Conservation (phyloP, 2,888 invertebrate genomes). For the Drosophila merina region DNA sequence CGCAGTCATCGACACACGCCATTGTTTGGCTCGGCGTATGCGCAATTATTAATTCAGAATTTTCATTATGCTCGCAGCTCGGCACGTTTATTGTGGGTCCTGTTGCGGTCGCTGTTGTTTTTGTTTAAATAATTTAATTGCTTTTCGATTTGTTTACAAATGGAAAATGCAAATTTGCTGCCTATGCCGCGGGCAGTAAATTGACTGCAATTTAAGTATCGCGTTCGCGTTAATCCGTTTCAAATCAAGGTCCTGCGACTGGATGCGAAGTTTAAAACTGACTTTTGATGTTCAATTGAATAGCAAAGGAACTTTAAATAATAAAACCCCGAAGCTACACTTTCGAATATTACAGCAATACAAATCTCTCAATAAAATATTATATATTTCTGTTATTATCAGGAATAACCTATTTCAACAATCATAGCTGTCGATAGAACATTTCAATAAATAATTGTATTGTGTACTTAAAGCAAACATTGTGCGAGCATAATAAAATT, state of each 20-base stretch:
- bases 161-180: slow-evolving; percentile 72
- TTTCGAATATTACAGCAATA: no score
- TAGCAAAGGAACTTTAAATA: no score
- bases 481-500: slow-evolving; percentile 61
- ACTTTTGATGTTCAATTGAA: neutral
- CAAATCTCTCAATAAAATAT: no score
- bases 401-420: neutral
- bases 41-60: slow-evolving; percentile 72
- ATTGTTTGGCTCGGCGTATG: slow-evolving; percentile 38
- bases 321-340: no score
- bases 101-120: slow-evolving; percentile 57
- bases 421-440: neutral
- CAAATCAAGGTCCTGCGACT: slow-evolving; percentile 3
- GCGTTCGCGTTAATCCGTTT: slow-evolving; percentile 56
- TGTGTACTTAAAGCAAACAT: slow-evolving; percentile 19
- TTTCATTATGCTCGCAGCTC: slow-evolving; percentile 66
- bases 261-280: neutral
- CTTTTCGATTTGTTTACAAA: slow-evolving; percentile 79
- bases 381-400: no score
- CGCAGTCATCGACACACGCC: slow-evolving; percentile 1
- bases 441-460: slow-evolving; percentile 1
- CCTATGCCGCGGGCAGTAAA: slow-evolving; percentile 67
- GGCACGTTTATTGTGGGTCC: slow-evolving; percentile 50
- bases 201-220: slow-evolving; percentile 72
- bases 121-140: slow-evolving; percentile 79